A percentile compares a stretch with the other conserved stretches of the same genome.
Evolutionary conservation across 1,140 invertebrate genomes (phyloP).

Genomic region (Diploscapter pachys): DNA sequence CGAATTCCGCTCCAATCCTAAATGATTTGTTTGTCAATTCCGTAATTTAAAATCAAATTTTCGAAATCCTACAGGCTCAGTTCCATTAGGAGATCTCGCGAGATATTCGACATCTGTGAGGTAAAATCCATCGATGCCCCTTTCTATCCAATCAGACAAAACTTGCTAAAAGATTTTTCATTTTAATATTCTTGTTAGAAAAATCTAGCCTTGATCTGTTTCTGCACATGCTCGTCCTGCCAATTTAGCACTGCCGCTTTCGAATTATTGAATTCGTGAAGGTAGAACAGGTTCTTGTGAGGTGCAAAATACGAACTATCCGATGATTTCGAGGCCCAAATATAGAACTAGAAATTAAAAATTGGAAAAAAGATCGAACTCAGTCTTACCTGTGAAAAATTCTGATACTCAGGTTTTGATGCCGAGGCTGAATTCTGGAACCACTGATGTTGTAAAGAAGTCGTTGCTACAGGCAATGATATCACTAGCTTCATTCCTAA

Average conservation of each 20-base stretch:
- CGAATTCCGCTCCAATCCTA: conserved; percentile 36
- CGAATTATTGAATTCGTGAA: conserved; percentile 22
- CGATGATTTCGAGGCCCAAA: conserved; percentile 16
- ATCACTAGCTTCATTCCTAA: conserved; percentile 46
- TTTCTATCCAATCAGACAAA: conserved; percentile 37
- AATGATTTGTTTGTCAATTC: conserved; percentile 8
- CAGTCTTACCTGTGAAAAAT: conserved; percentile 18
- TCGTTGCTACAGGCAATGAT: conserved; percentile 48
- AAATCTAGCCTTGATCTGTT: conserved; percentile 25
- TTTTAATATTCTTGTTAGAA: too few species aligned
- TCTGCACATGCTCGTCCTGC: conserved; percentile 32
- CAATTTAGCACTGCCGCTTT: conserved; percentile 34
- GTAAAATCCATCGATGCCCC: conserved; percentile 41
- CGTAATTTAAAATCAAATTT: not conserved
- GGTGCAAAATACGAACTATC: conserved; percentile 22
- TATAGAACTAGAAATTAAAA: conserved; percentile 16
- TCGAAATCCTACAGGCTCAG: conserved; percentile 33
- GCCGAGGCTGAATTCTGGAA: conserved; percentile 38
- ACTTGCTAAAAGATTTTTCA: conserved; percentile 17
- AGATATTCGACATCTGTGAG: conserved; percentile 38
- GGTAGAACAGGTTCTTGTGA: conserved; percentile 29
- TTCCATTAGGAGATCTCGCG: conserved; percentile 33
- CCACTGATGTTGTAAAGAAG: conserved; percentile 53
- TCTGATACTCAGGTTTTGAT: conserved; percentile 26
- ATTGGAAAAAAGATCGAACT: not conserved